These are phyloP conservation scores for Pocillopora verrucosa DNA, from an alignment of 64 coral and sea anemone species.

Conservation along the genomic window DNA sequence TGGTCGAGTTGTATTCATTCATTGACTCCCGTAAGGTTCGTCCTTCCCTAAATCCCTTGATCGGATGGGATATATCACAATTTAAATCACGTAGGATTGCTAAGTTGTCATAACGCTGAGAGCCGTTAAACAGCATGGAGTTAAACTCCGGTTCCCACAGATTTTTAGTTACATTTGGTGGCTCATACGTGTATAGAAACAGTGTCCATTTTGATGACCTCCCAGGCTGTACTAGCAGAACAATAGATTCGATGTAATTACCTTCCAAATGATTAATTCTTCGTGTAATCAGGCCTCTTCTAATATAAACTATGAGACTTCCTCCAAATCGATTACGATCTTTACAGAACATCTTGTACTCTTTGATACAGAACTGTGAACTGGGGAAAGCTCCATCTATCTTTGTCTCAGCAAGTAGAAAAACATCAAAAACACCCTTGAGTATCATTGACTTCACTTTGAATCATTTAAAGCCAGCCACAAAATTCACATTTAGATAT, in stretches of 20 bases:
- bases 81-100: conserved; percentile 24
- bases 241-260: conserved; percentile 32
- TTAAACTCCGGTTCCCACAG: conserved; percentile 32
- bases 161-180: conserved; percentile 31
- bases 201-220: conserved; percentile 23
- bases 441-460: conserved; percentile 25
- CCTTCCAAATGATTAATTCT: conserved; percentile 34
- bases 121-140: conserved; percentile 7
- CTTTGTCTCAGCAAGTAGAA: conserved; percentile 45
- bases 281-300: conserved; percentile 29
- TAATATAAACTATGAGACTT: conserved; percentile 42
- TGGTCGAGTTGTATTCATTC: no score
- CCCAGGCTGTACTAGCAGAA: conserved; percentile 8
- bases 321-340: conserved; percentile 39
- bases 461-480: conserved; percentile 46
- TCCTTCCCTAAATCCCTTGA: no score
- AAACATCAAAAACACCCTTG: conserved; percentile 26
- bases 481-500: conserved; percentile 39
- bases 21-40: no score
- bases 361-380: conserved; percentile 43
- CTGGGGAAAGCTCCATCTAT: conserved; percentile 44
- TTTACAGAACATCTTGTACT: conserved; percentile 40
- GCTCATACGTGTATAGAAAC: conserved; percentile 16
- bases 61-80: not conserved
- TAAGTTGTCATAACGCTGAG: conserved; percentile 33